Evolutionary conservation across 2,113 vertebrate species (phyloP).

Genomic region (Daphoenositta chrysoptera): DNA sequence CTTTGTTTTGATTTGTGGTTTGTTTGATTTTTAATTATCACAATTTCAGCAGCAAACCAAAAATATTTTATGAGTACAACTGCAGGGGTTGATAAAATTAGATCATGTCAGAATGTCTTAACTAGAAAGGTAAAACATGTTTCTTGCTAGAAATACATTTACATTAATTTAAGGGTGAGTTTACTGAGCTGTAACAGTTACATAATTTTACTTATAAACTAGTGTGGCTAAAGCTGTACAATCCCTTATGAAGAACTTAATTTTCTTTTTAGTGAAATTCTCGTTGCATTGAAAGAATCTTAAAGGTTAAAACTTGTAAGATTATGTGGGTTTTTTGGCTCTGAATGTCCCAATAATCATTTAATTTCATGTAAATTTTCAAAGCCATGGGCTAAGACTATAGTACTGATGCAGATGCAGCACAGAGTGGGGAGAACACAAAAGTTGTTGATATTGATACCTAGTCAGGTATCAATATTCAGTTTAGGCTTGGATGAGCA

Average conservation of each 20-base stretch:
- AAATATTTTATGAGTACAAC: neutral
- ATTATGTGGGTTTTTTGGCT: neutral
- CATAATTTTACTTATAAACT: neutral
- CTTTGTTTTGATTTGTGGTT: neutral
- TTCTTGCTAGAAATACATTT: neutral
- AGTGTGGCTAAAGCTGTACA: neutral
- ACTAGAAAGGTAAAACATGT: neutral
- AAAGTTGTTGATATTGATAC: fast-evolving
- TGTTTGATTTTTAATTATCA: neutral
- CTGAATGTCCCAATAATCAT: neutral
- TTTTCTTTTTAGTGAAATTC: neutral
- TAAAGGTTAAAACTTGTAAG: neutral
- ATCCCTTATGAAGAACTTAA: neutral
- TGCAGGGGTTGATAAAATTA: neutral
- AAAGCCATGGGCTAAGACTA: neutral
- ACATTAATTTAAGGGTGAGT: neutral
- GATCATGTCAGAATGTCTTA: neutral
- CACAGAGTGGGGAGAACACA: neutral
- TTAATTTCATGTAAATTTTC: neutral
- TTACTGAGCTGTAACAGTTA: neutral
- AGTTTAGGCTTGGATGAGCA: neutral
- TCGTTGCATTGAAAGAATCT: neutral
- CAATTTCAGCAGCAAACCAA: neutral
- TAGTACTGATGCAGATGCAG: neutral
- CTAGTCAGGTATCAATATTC: fast-evolving